Evolutionary conservation across 1,140 invertebrate genomes (phyloP).

Genomic region (Drosophila triauraria): DNA sequence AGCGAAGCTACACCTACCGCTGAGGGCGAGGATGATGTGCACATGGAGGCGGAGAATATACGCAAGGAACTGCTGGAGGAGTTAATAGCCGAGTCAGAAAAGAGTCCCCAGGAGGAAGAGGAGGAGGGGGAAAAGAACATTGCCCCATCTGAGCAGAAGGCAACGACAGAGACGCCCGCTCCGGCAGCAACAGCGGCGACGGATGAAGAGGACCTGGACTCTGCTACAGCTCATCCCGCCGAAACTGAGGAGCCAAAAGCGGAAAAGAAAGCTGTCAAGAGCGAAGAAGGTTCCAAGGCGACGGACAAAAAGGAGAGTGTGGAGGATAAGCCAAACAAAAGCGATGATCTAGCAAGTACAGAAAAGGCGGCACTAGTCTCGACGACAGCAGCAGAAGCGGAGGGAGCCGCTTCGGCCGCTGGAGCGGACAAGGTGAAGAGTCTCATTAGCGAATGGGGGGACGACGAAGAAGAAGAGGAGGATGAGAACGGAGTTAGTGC

Average conservation of each 20-base stretch:
- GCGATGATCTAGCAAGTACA: slow-evolving; percentile 1
- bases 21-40: slow-evolving; percentile 50
- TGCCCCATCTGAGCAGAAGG: not conserved
- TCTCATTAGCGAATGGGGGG: slow-evolving; percentile 81
- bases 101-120: slow-evolving; percentile 11
- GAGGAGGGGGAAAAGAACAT: slow-evolving; percentile 11
- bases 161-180: slow-evolving; percentile 1
- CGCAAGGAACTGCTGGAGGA: slow-evolving; percentile 66
- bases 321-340: slow-evolving; percentile 46
- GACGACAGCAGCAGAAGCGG: slow-evolving; percentile 1
- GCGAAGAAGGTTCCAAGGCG: slow-evolving; percentile 16
- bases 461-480: slow-evolving; percentile 80
- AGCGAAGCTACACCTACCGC: not conserved
- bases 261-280: slow-evolving; percentile 8
- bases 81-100: slow-evolving; percentile 61
- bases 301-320: slow-evolving; percentile 1
- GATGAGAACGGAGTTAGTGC: slow-evolving; percentile 76
- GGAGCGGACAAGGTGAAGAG: slow-evolving; percentile 68
- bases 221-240: slow-evolving; percentile 13
- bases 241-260: slow-evolving; percentile 20
- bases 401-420: not conserved
- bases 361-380: slow-evolving; percentile 5
- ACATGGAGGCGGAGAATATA: slow-evolving; percentile 63
- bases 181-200: slow-evolving; percentile 8
- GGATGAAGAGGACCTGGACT: slow-evolving; percentile 14